phyloP scores from a whole-genome alignment of 2,888 invertebrate species.

The Drosophila koepferae region DNA sequence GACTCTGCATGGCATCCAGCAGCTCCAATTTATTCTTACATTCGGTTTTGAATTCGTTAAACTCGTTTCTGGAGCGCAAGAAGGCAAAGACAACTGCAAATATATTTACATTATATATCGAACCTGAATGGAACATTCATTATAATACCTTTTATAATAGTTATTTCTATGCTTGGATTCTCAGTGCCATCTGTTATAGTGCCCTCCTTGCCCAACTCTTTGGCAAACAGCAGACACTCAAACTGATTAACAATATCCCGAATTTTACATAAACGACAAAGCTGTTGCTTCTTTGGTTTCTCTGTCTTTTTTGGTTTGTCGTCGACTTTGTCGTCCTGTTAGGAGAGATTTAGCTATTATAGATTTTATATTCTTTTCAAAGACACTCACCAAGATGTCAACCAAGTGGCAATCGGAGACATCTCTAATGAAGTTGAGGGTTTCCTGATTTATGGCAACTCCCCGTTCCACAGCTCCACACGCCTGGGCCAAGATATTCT shows the following conservation, averaged over 20 bases:
- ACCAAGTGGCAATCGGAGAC: conserved; percentile 84
- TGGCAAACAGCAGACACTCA: conserved; percentile 87
- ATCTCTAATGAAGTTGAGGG: conserved; percentile 65
- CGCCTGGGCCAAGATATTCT: conserved; percentile 65
- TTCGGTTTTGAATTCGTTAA: conserved; percentile 33
- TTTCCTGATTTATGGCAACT: conserved; percentile 3
- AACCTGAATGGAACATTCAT: neutral
- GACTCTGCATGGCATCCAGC: conserved; percentile 88
- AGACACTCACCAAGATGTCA: conserved; percentile 68
- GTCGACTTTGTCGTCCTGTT: conserved; percentile 47
- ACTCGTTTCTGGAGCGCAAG: conserved; percentile 82
- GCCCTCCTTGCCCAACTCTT: conserved; percentile 84
- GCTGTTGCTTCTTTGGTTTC: conserved; percentile 6
- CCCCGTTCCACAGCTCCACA: conserved; percentile 39
- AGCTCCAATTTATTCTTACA: conserved; percentile 82
- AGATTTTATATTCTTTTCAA: neutral
- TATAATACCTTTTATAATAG: conserved; percentile 86
- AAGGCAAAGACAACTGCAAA: conserved; percentile 83
- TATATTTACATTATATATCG: neutral
- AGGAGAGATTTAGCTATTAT: neutral
- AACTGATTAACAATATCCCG: conserved; percentile 85
- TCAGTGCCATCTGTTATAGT: conserved; percentile 87
- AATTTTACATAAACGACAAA: conserved; percentile 85
- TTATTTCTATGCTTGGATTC: conserved; percentile 88
- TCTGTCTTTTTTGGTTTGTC: neutral